Base-by-base conservation (phyloP, 2,888 invertebrate species). In the Aporophyla lueneburgensis region DNA sequence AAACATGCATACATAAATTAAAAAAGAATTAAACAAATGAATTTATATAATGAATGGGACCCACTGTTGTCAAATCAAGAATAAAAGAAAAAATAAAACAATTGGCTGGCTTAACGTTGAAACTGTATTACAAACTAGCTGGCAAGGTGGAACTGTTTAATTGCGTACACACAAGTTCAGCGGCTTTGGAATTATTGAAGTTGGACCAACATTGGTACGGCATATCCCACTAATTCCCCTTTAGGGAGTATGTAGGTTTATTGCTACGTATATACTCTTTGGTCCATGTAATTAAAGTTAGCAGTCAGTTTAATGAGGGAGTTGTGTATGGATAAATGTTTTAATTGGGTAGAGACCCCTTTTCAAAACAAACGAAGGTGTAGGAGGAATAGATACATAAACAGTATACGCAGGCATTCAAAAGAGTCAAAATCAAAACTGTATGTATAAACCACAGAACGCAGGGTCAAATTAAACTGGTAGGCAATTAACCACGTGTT, bases 181-280 rank as follows among this genome's bases (percentile, higher is more conserved):
- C 27, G 67, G 75, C 67, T 68, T 80, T 70, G 43, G 65, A 83
- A 66, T 71, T 71, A 80, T 76, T 69, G 74, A 76, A 84, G 83
- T 83, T 80, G 33, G 61, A 63, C 62, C 61, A 58, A 80, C 73
- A 61, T 62, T 43, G 59, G 61, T 68, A 16, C n/a, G 19, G 70
- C 51, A 62, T n/a, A 62, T 75, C 24, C 63, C 69, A 46, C 73
- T 84, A 76, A 83, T 61, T 80, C 76, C 74, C 65, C 71, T 49
- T 66, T 27, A 33, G 84, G 80, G 73, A 65, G 43, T 54, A 51
- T 43, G 59, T 33, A 61, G n/a, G 63, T 27, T 49, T 78, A 66
- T 66, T 49, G 46, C 40, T 46, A 61, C 16, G 78, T 54, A 59
- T 67, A 49, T 81, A 59, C 76, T 61, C 58, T 65, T 58, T 78